phyloP scores from a whole-genome alignment of 1,140 invertebrate genomes.

The Bombus confusus region DNA sequence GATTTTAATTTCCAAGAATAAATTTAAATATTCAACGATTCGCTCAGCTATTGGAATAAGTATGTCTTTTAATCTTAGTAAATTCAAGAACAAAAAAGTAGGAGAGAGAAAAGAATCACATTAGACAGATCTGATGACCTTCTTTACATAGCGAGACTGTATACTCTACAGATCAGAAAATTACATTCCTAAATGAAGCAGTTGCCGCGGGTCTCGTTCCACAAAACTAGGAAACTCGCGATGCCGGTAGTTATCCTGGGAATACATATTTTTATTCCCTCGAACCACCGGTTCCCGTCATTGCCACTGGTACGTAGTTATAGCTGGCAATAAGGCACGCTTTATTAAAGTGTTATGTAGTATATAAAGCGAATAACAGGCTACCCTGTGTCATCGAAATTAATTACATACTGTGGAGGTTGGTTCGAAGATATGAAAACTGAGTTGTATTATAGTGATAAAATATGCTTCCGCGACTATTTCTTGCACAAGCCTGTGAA shows the following conservation, averaged over 20 bases:
- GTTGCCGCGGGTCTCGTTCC: slow-evolving; percentile 14
- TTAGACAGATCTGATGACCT: slow-evolving; percentile 15
- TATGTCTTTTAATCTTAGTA: neutral
- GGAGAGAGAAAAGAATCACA: neutral
- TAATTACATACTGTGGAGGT: neutral
- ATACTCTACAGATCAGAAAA: slow-evolving; percentile 13
- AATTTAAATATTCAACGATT: neutral
- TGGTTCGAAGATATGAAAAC: neutral
- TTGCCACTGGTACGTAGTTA: neutral
- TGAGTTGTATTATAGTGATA: neutral
- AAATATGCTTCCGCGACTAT: neutral
- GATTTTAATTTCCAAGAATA: neutral
- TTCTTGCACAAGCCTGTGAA: neutral
- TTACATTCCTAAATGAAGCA: slow-evolving; percentile 5
- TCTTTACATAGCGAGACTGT: neutral
- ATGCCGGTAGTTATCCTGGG: neutral
- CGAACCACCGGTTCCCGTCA: neutral
- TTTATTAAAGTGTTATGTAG: neutral
- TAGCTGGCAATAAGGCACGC: neutral
- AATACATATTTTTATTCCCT: slow-evolving; percentile 29
- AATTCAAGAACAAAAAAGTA: neutral
- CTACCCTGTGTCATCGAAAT: neutral
- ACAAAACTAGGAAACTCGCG: slow-evolving; percentile 14
- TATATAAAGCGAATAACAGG: neutral
- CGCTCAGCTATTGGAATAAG: neutral